Base-by-base conservation (phyloP, 2,888 invertebrate genomes). In the Platycheirus rosarum region DNA sequence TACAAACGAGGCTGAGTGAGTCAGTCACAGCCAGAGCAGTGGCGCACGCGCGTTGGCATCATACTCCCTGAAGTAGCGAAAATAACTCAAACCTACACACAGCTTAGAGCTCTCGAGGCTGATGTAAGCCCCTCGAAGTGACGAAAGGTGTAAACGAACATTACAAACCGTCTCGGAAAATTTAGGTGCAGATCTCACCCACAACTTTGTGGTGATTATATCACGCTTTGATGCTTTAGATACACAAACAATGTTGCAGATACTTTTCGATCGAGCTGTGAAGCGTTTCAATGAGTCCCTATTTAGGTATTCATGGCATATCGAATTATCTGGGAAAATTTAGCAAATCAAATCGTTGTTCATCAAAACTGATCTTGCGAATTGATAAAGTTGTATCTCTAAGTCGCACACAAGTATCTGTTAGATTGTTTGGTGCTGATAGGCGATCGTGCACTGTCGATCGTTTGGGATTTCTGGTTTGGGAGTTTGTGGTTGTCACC, bases 111-210 rank as follows among this genome's bases (percentile, higher is more conserved):
- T 29, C 23, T 35, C 37, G 46, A 48, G 53, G 53, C 70, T 75
- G 80, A 80, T 80, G 80, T 80, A 80, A 80, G 80, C 65, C 37
- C 55, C 44, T 46, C 42, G 48, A 66, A 60, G 75, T 80, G 75
- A 70, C 69, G 74, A 74, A 69, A 63, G 74, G 74, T 73, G 68
- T 73, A 63, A 26, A n/a, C 35, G 48, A 23, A 13, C 53, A 18
- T 57, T 76, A 76, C 65, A 49, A 57, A n/a, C 57, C 20, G 44
- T 73, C 48, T 32, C 62, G 18, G 40, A 13, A 53, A 18, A 74
- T 49, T 57, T 75, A 69, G 69, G 69, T 70, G 70, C 57, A 76
- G 60, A 49, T 35, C 53, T 75, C 80, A 80, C 80, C 76, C 80
- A 80, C 80, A 66, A 74, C 51, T 35, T 11, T 16, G 35, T 53